These are phyloP conservation scores for Eristalinus sepulchralis DNA, from an alignment of 2,888 invertebrate species.

Conservation along the genomic window DNA sequence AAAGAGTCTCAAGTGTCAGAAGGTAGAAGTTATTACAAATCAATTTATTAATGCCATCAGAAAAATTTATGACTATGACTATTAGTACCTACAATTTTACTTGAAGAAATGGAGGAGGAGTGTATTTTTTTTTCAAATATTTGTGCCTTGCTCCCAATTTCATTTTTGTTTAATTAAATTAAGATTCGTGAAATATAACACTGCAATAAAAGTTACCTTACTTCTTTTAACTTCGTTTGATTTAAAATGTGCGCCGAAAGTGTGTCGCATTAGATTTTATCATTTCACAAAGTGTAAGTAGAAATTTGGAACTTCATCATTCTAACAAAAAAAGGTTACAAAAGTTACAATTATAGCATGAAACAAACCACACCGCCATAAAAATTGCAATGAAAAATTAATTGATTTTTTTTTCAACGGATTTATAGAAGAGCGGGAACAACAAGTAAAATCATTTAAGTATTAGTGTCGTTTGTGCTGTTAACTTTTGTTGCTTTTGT, in stretches of 20 bases:
- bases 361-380: too few relatives aligned
- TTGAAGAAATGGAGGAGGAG: constrained; percentile 14
- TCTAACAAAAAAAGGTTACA: too few relatives aligned
- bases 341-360: too few relatives aligned
- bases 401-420: constrained; percentile 42
- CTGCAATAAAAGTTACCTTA: constrained; percentile 64
- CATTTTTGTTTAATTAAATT: constrained; percentile 69
- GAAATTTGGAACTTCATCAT: too few relatives aligned
- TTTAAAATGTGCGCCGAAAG: constrained; percentile 48
- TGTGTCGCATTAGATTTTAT: constrained; percentile 41
- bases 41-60: constrained; percentile 71
- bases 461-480: constrained; percentile 48
- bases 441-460: constrained; percentile 67
- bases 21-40: constrained; percentile 67
- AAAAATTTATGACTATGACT: constrained; percentile 68
- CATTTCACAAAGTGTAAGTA: constrained; percentile 20
- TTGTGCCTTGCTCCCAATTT: constrained; percentile 19
- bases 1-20: constrained; percentile 40
- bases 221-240: constrained; percentile 47
- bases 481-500: constrained; percentile 57
- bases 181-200: constrained; percentile 67
- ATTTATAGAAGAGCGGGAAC: constrained; percentile 6
- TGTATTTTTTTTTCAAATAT: neutral
- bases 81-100: constrained; percentile 42
- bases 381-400: too few relatives aligned